phyloP scores from a whole-genome alignment of 1,140 invertebrate species.

The Apocrypta bakeri region DNA sequence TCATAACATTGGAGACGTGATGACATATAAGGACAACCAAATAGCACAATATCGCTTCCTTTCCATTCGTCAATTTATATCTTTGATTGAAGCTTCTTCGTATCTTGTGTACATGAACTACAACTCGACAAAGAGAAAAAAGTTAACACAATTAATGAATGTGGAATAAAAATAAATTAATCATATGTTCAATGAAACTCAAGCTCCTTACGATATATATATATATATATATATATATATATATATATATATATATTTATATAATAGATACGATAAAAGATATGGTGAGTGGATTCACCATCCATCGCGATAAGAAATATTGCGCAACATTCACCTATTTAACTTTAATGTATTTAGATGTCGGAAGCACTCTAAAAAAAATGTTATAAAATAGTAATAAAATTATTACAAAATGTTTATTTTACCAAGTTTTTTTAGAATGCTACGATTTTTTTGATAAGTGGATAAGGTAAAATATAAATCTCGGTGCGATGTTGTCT shows the following conservation, averaged over 20 bases:
- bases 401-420: conserved; percentile 43
- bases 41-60: conserved; percentile 14
- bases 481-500: neutral
- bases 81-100: conserved; percentile 47
- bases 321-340: conserved; percentile 1
- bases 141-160: neutral
- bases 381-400: conserved; percentile 28
- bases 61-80: conserved; percentile 34
- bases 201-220: conserved; percentile 9
- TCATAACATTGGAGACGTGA: conserved; percentile 40
- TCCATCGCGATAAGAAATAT: conserved; percentile 11
- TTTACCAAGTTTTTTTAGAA: conserved; percentile 12
- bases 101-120: conserved; percentile 11
- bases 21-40: conserved; percentile 33
- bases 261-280: conserved; percentile 15
- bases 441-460: conserved; percentile 11
- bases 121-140: conserved; percentile 1
- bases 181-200: neutral
- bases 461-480: neutral
- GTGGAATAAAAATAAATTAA: conserved; percentile 29
- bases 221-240: too few species aligned
- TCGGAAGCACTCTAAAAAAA: conserved; percentile 23
- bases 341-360: conserved; percentile 1
- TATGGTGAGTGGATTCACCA: neutral
- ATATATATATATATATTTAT: too few species aligned